A percentile compares a stretch with the other conserved stretches of the same genome.
Evolutionary conservation across 2,888 invertebrate species (phyloP).

Genomic region (Choristoneura rosaceana): DNA sequence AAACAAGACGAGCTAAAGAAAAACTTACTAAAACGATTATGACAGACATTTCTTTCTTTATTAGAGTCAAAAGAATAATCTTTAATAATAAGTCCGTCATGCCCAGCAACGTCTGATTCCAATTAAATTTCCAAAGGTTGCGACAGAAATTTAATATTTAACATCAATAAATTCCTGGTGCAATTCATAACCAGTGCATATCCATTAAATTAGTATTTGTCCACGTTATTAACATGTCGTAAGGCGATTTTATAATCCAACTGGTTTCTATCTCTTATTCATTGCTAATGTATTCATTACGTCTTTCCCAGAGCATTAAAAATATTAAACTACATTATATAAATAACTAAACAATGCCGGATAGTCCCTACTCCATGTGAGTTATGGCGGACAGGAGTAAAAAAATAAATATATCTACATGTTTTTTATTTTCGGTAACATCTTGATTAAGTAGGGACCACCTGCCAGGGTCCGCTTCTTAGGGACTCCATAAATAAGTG

Average conservation of each 20-base stretch:
- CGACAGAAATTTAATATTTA: constrained; percentile 19
- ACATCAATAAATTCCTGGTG: constrained; percentile 31
- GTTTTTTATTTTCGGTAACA: constrained; percentile 81
- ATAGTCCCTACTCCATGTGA: constrained; percentile 68
- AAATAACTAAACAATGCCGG: constrained; percentile 76
- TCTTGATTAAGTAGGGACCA: constrained; percentile 85
- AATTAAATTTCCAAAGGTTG: constrained; percentile 25
- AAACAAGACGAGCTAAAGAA: no score
- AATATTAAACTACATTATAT: constrained; percentile 76
- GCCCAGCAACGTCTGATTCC: neutral
- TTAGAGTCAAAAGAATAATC: neutral
- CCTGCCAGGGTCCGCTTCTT: constrained; percentile 75
- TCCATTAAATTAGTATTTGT: constrained; percentile 68
- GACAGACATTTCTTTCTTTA: no score
- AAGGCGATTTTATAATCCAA: constrained; percentile 69
- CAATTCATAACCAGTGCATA: constrained; percentile 52
- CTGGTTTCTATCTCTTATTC: constrained; percentile 70
- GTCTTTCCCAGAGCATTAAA: constrained; percentile 80
- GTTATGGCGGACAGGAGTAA: constrained; percentile 73
- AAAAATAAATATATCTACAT: constrained; percentile 75
- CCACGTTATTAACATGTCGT: constrained; percentile 72
- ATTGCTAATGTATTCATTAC: constrained; percentile 83
- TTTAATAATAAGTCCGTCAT: neutral
- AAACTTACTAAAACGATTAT: no score
- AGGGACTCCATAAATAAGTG: constrained; percentile 77